phyloP scores from a whole-genome alignment of 2,888 invertebrate genomes.

The Meliscaeva auricollis region DNA sequence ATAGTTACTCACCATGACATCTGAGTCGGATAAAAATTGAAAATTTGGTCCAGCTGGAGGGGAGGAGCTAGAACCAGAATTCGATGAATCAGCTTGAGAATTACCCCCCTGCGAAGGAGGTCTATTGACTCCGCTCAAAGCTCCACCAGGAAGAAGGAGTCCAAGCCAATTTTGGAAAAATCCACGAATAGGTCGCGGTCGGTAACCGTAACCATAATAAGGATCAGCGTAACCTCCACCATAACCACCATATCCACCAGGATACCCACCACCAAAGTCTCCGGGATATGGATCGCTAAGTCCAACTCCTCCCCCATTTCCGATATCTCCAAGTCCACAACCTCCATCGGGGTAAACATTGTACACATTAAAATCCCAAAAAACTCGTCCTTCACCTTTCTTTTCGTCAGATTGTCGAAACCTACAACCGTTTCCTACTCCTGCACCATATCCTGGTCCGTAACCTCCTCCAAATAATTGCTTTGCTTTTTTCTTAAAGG shows the following conservation, averaged over 20 bases:
- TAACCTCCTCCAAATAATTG: background rate
- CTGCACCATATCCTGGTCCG: slow-evolving; percentile 1
- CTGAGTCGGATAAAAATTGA: slow-evolving; percentile 3
- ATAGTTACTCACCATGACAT: slow-evolving; percentile 79
- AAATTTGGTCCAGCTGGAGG: slow-evolving; percentile 47
- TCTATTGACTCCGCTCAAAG: slow-evolving; percentile 78
- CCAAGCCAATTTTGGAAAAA: slow-evolving; percentile 79
- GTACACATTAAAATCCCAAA: slow-evolving; percentile 82
- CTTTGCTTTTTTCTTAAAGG: slow-evolving; percentile 64
- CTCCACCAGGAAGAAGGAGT: slow-evolving; percentile 81
- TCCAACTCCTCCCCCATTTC: slow-evolving; percentile 41
- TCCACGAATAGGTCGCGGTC: slow-evolving; percentile 32
- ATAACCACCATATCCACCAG: slow-evolving; percentile 44
- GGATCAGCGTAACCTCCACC: slow-evolving; percentile 52
- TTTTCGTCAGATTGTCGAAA: slow-evolving; percentile 71
- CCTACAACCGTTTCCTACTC: slow-evolving; percentile 30
- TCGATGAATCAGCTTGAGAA: slow-evolving; percentile 54
- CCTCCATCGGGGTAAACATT: slow-evolving; percentile 79
- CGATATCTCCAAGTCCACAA: slow-evolving; percentile 54
- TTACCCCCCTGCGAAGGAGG: slow-evolving; percentile 58
- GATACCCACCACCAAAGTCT: slow-evolving; percentile 12
- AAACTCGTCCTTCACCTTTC: slow-evolving; percentile 80
- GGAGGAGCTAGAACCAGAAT: slow-evolving; percentile 79
- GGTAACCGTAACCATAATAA: slow-evolving; percentile 24
- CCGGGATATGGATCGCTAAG: slow-evolving; percentile 4